Evolutionary conservation across 1,140 invertebrate genomes (phyloP), one percentile per base, ranked within the genome.

Genomic region (Ostrea edulis): DNA sequence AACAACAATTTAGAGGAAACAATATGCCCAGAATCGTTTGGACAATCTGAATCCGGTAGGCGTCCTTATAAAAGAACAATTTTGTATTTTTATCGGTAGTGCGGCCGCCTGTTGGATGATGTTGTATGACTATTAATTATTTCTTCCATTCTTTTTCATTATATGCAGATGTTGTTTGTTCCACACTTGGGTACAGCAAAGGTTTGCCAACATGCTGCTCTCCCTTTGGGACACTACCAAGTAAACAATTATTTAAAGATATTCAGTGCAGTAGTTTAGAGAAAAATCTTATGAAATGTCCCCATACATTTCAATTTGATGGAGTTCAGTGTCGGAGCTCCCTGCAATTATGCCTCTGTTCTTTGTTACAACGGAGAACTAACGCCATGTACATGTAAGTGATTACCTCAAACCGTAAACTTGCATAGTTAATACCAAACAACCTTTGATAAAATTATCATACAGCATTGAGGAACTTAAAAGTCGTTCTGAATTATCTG

Each of bases 181-280:
- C 86, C 86, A 87, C 88, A 54, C 77, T 93, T 29, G 91, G 91
- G 14, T 91, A 84, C 84, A 84, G 88, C 12, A 52, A 88, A 52
- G 90, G 92, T 9, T 85, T 91, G 11, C 17, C 82, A 51, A 58
- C 91, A 9, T 93, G 92, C 87, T 93, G 93, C 77, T 53, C 51
- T n/a, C 88, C 91, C 22, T 92, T 89, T 87, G 93, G 93, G 3
- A 68, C 84, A 52, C 82, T 86, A 82, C 87, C 54, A 29, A 58
- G 86, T 53, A 3, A 58, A 14, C 65, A 83, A 4, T 22, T 55
- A 9, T 58, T 92, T 22, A 77, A 55, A 25, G 68, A 84, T 20
- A 55, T 93, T 7, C n/a, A 89, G 0, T 93, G 93, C 86, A 89
- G 83, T 20, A 91, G 92, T 14, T 90, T 65, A 2, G 92, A 93